phyloP scores from a whole-genome alignment of 2,888 invertebrate species.

The Drosophila sordidula region DNA sequence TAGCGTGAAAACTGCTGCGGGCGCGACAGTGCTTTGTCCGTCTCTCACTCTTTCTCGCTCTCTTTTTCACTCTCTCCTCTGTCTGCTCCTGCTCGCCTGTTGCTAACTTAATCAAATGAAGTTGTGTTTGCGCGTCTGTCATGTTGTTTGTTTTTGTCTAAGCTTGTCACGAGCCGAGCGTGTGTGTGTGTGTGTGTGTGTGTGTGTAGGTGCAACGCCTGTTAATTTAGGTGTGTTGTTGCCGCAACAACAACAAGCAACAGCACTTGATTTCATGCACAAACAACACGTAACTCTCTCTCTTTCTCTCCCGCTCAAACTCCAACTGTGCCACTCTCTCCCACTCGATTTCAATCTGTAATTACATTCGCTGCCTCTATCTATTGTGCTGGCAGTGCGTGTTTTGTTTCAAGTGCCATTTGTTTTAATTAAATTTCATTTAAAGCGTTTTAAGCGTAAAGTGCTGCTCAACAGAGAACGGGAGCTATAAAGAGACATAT shows the following conservation, averaged over 20 bases:
- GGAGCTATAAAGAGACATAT: background rate
- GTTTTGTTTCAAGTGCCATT: slow-evolving; percentile 74
- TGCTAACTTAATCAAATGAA: slow-evolving; percentile 54
- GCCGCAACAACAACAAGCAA: slow-evolving; percentile 33
- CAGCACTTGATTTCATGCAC: slow-evolving; percentile 74
- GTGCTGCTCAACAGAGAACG: slow-evolving; percentile 11
- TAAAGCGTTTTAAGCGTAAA: slow-evolving; percentile 64
- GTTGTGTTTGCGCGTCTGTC: slow-evolving; percentile 54
- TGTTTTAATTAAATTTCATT: slow-evolving; percentile 79
- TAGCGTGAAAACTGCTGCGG: slow-evolving; percentile 66
- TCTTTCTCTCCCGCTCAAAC: background rate
- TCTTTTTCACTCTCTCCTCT: background rate
- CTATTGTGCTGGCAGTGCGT: slow-evolving; percentile 63
- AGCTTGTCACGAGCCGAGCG: slow-evolving; percentile 60
- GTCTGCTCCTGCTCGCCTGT: slow-evolving; percentile 18
- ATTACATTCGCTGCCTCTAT: slow-evolving; percentile 48
- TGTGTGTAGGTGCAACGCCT: slow-evolving; percentile 35
- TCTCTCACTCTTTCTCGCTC: too few relatives aligned
- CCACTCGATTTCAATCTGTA: slow-evolving; percentile 22
- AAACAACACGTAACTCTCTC: slow-evolving; percentile 58
- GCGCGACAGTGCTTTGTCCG: slow-evolving; percentile 13
- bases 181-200: slow-evolving; percentile 5
- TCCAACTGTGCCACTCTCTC: slow-evolving; percentile 5
- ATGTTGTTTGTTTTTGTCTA: slow-evolving; percentile 67
- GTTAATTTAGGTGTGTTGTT: slow-evolving; percentile 40